phyloP scores from a whole-genome alignment of 2,113 vertebrate species.

The Scatophagus argus region DNA sequence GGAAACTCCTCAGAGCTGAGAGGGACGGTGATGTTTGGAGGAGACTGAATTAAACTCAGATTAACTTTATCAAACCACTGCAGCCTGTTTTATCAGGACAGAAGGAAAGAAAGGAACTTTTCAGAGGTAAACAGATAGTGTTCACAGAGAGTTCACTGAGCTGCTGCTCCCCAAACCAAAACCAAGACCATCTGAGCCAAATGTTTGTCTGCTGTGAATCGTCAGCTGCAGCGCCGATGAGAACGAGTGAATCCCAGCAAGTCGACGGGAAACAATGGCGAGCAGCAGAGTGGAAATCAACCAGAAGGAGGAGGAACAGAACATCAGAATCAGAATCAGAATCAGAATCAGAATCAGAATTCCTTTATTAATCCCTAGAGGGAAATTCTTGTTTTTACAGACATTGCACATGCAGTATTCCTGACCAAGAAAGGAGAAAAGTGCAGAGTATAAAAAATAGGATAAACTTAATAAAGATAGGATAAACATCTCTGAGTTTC shows the following conservation, averaged over 20 bases:
- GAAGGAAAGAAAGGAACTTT: neutral
- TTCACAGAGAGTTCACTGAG: neutral
- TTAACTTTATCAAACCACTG: neutral
- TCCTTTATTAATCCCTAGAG: too few species aligned
- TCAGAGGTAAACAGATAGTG: neutral
- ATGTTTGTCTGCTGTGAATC: neutral
- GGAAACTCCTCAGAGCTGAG: too few species aligned
- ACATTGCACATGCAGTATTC: too few species aligned
- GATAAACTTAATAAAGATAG: too few species aligned
- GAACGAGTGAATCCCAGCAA: neutral
- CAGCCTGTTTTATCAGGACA: neutral
- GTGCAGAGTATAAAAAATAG: too few species aligned
- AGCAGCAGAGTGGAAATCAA: neutral
- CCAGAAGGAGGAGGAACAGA: neutral
- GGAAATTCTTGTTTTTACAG: too few species aligned
- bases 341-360: too few species aligned
- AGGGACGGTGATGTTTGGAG: too few species aligned
- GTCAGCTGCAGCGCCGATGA: constrained; percentile 12
- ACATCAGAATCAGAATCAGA: too few species aligned
- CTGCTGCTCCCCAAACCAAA: neutral
- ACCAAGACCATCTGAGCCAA: neutral
- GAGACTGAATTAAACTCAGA: neutral
- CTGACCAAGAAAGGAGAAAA: too few species aligned
- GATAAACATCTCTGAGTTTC: too few species aligned
- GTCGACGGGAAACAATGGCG: neutral